Evolutionary conservation across 2,888 invertebrate genomes (phyloP).

Genomic region (Perizoma flavofasciatum): DNA sequence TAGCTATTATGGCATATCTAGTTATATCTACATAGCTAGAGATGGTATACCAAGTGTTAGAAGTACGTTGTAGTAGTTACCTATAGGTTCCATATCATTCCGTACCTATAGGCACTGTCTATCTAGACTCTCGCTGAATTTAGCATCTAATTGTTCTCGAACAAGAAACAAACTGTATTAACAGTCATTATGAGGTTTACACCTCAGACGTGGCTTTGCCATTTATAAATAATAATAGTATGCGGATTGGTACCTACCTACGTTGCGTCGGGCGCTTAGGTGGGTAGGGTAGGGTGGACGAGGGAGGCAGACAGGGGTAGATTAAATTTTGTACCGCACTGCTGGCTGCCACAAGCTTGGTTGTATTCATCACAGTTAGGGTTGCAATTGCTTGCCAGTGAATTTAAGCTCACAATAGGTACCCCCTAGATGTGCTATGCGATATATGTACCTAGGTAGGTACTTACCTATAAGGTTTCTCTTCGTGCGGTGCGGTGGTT

Average conservation of each 20-base stretch:
- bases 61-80: conserved; percentile 26
- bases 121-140: conserved; percentile 33
- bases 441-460: conserved; percentile 1
- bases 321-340: conserved; percentile 78
- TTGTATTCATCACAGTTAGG: conserved; percentile 76
- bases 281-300: conserved; percentile 42
- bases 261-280: conserved; percentile 40
- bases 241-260: conserved; percentile 47
- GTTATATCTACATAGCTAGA: conserved; percentile 38
- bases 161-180: conserved; percentile 64
- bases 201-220: conserved; percentile 50
- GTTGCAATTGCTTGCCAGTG: conserved; percentile 68
- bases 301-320: conserved; percentile 77
- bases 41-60: conserved; percentile 9
- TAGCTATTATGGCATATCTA: conserved; percentile 45
- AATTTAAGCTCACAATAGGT: conserved; percentile 53
- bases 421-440: conserved; percentile 7
- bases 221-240: conserved; percentile 65
- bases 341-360: conserved; percentile 66
- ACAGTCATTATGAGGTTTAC: conserved; percentile 42
- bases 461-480: neutral
- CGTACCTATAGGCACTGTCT: conserved; percentile 60
- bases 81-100: conserved; percentile 48
- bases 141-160: conserved; percentile 64
- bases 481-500: neutral